Base-by-base conservation (phyloP, 2,888 invertebrate genomes). In the Notodonta dromedarius region DNA sequence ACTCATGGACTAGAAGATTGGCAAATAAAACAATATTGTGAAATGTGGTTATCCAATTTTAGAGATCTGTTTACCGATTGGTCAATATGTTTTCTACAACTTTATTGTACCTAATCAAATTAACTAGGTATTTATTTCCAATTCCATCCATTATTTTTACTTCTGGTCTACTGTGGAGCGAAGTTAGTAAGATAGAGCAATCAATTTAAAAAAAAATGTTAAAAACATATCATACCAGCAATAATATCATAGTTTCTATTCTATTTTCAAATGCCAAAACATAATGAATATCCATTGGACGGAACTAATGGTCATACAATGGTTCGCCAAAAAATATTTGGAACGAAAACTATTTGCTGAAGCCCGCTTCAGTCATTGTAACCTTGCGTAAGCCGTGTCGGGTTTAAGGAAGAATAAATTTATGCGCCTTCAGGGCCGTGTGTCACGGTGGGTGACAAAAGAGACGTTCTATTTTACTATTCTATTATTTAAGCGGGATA, bases 1-100 rank as follows among this genome's bases (percentile, higher is more conserved):
- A 85, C 85, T 84, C 84, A 87, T 73, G 74, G 81, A 64, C 70
- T 69, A 68, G 60, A 69, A 76, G 76, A 76, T 75, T 69, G 74
- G 70, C 74, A 76, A 84, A 74, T 76, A 14, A 55, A 40, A 51
- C 60, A 65, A 35, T 67, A 74, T 73, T 73, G 65, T 70, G 58
- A 71, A 66, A 65, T 67, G 66, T 76, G 42, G 32, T 46, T 32
- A 46, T 46, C 52, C 14, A 44, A 44, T 53, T 50, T 50, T 14
- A 16, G 4, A 50, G 50, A 16, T 50, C 16, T 50, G 50, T 14
- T 50, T 50, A 11, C n/a, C 11, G 42, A 46, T 46, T 46, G 46
- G n/a, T 46, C 42, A 44, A 44, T 12, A n/a, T 46, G n/a, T 11
- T 42, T 42, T 42, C 42, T 11, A 4, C 8, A 42, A 42, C 42